phyloP scores from a whole-genome alignment of 2,888 invertebrate genomes.

The Eupithecia insigniata region DNA sequence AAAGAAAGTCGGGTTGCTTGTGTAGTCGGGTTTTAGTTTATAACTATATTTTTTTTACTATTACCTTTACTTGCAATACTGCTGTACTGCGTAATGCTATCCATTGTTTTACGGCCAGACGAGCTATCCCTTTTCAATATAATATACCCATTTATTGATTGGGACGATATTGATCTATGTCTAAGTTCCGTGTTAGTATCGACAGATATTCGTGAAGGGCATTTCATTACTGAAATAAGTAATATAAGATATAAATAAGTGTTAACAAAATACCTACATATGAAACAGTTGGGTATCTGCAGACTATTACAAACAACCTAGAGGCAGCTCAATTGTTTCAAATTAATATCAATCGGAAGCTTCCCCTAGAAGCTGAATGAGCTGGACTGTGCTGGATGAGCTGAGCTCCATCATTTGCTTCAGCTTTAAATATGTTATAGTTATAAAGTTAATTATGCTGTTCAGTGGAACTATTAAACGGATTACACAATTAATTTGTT shows the following conservation, averaged over 20 bases:
- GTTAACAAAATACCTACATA: background rate
- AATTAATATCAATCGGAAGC: background rate
- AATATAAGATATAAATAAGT: background rate
- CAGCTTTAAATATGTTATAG: background rate
- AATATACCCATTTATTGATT: background rate
- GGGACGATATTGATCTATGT: background rate
- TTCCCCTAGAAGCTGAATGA: background rate
- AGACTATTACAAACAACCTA: background rate
- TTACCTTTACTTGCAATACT: background rate
- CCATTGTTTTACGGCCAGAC: background rate
- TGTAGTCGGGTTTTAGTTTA: no score
- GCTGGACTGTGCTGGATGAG: no score
- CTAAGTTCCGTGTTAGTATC: conserved; percentile 29
- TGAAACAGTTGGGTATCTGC: background rate
- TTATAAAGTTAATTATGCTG: background rate
- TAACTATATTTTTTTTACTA: no score
- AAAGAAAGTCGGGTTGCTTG: no score
- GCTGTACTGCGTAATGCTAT: conserved; percentile 9
- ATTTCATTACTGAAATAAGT: conserved; percentile 25
- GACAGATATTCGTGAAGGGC: conserved; percentile 20
- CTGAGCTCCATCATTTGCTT: no score
- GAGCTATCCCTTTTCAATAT: background rate
- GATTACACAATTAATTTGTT: background rate
- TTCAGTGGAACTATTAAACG: background rate
- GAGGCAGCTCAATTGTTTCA: background rate